A percentile compares a stretch with the other conserved stretches of the same genome.
Evolutionary conservation across 1,140 invertebrate species (phyloP).

Genomic region (Gryllus bimaculatus): DNA sequence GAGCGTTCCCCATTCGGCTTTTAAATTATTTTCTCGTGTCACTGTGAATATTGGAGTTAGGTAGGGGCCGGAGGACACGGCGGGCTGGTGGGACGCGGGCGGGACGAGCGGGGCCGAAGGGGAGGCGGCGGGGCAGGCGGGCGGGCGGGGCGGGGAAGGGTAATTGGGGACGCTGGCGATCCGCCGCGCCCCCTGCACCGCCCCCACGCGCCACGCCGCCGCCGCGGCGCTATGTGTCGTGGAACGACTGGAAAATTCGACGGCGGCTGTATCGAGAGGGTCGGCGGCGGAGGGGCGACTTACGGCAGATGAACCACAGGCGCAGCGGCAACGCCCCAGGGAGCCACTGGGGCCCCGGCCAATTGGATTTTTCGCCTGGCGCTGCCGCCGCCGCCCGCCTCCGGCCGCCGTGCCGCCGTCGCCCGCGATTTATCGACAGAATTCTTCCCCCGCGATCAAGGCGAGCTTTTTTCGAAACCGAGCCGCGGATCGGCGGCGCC

Average conservation of each 20-base stretch:
- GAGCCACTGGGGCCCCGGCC: not conserved
- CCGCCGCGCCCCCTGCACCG: not conserved
- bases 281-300: not conserved
- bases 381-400: too few species aligned
- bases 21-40: slow-evolving; percentile 24
- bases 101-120: too few species aligned
- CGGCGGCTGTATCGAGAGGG: not conserved
- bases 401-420: not conserved
- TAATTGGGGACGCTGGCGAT: not conserved
- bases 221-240: slow-evolving; percentile 10
- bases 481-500: not conserved
- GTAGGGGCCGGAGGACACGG: slow-evolving; percentile 6
- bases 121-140: too few species aligned
- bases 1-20: slow-evolving; percentile 22
- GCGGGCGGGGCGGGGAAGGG: slow-evolving; percentile 8
- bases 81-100: not conserved
- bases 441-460: not conserved
- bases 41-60: slow-evolving; percentile 23
- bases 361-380: not conserved
- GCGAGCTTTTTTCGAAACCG: not conserved
- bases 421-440: not conserved
- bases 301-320: slow-evolving; percentile 14
- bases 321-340: not conserved
- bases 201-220: not conserved
- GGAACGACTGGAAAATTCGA: not conserved